Evolutionary conservation across 1,140 invertebrate genomes (phyloP).

Genomic region (Caenorhabditis briggsae): DNA sequence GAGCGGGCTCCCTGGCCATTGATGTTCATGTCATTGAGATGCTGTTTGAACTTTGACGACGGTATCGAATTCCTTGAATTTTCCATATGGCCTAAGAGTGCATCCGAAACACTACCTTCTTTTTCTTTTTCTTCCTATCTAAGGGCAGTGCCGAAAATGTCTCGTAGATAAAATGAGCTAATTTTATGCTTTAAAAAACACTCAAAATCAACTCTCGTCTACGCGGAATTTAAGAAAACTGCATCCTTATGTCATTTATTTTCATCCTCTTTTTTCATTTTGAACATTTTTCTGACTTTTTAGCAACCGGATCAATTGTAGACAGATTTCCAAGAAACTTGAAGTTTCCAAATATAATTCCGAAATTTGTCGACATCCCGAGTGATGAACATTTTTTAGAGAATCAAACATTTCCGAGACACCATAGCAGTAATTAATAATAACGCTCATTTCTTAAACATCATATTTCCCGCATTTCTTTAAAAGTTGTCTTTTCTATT

Average conservation of each 20-base stretch:
- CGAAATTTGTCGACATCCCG: too few species aligned
- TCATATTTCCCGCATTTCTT: neutral
- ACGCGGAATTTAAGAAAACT: neutral
- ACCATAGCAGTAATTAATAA: neutral
- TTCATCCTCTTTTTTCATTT: neutral
- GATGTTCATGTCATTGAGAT: constrained; percentile 34
- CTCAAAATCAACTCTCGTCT: neutral
- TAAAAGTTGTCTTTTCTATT: neutral
- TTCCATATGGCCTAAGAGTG: too few species aligned
- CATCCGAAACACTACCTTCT: constrained; percentile 4
- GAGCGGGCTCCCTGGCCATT: constrained; percentile 9
- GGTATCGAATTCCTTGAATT: constrained; percentile 5
- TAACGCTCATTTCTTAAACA: neutral
- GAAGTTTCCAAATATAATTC: too few species aligned
- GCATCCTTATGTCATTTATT: neutral
- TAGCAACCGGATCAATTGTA: too few species aligned
- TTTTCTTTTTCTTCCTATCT: neutral
- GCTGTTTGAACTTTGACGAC: constrained; percentile 27
- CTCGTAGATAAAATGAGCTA: constrained; percentile 12
- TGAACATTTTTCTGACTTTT: too few species aligned
- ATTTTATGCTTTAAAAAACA: neutral
- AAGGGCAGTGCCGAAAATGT: neutral
- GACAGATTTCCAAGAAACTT: too few species aligned
- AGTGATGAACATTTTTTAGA: too few species aligned
- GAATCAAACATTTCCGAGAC: neutral